Percentiles rank a stretch among this genome's conserved stretches.
Evolutionary conservation across 2,888 invertebrate genomes (phyloP).

Genomic region (Cinara cedri): DNA sequence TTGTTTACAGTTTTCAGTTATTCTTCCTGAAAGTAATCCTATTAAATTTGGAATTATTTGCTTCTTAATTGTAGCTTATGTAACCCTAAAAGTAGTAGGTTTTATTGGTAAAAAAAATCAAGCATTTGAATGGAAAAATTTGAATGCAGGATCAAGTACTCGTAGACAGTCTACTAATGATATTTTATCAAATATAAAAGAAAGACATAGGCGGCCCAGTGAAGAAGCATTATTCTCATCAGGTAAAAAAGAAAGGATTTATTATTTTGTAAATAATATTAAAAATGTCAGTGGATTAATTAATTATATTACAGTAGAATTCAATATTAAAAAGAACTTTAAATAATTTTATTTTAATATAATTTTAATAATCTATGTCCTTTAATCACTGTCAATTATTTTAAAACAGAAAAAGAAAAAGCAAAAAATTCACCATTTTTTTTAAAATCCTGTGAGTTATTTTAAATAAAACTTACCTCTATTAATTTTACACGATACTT

Average conservation of each 20-base stretch:
- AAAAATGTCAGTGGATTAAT: no score
- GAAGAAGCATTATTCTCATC: constrained; percentile 67
- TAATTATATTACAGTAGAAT: no score
- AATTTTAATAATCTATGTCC: not conserved
- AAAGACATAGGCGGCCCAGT: constrained; percentile 73
- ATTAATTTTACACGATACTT: no score
- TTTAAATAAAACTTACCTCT: no score
- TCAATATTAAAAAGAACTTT: no score
- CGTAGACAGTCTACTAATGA: constrained; percentile 66
- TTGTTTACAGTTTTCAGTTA: constrained; percentile 45
- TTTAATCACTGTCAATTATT: no score
- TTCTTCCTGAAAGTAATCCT: constrained; percentile 40
- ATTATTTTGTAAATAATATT: no score
- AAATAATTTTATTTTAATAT: no score
- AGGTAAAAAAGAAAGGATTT: constrained; percentile 62
- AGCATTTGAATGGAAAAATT: constrained; percentile 57
- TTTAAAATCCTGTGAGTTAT: not conserved
- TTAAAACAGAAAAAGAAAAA: no score
- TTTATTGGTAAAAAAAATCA: constrained; percentile 29
- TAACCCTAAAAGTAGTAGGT: constrained; percentile 19
- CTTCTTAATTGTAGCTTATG: constrained; percentile 12
- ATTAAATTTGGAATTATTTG: constrained; percentile 39
- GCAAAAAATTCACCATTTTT: not conserved
- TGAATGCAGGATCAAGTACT: constrained; percentile 28
- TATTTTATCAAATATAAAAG: constrained; percentile 66